Evolutionary conservation across 2,888 invertebrate species (phyloP), one percentile per base, ranked within the genome.

Genomic region (Noctua pronuba): DNA sequence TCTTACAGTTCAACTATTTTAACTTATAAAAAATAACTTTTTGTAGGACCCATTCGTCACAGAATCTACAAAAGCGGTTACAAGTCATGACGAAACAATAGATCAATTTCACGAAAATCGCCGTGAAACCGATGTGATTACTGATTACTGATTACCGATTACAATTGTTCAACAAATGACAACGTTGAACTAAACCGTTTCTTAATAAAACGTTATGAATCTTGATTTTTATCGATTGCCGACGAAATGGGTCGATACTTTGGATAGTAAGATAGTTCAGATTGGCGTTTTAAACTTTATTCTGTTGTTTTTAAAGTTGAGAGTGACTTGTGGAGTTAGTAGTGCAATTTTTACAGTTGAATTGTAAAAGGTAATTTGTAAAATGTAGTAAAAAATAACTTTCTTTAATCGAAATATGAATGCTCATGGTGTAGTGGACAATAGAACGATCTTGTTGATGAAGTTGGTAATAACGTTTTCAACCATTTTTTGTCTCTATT

Each of bases 71-170:
- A 65, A 41, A 65, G 41, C 38, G n/a, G n/a, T 41, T 41, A 81
- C 70, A 80, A 77, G 77, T 80, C 73, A 65, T 84, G 77, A 86
- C 89, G 88, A 94, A 93, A 94, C 94, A 94, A 94, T 92, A 88
- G 92, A 74, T 91, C 90, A 90, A 93, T 93, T 94, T 94, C 91
- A 93, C 92, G 90, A 91, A 93, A 94, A 92, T 91, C 92, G 86
- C 92, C 93, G 92, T 94, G 94, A 94, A 94, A 92, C 92, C 88
- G 94, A 93, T 93, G 91, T 90, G 91, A 93, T 92, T 92, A 91
- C 89, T 90, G 91, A 93, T 92, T 92, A 91, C 89, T 91, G 94
- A 94, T 94, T 92, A 92, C 88, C 90, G 92, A 91, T 92, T 92
- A 92, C 92, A 90, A 89, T 92, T 92, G 90, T 92, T 92, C 92